phyloP scores from a whole-genome alignment of 2,888 invertebrate genomes.

The Teleiodes luculella region DNA sequence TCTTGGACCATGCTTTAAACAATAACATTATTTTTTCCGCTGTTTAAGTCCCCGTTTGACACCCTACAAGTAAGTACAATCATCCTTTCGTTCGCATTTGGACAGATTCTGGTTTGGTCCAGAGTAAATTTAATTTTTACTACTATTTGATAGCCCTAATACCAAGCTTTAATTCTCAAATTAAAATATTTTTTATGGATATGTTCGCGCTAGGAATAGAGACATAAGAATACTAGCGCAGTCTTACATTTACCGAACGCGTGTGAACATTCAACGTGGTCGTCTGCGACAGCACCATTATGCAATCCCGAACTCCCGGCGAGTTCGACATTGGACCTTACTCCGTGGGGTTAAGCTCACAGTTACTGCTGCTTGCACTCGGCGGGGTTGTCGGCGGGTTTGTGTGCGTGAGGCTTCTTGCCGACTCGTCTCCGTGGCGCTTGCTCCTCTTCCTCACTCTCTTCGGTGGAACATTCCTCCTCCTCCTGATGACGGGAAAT shows the following conservation, averaged over 20 bases:
- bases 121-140: no score
- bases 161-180: no score
- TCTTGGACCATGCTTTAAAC: no score
- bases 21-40: no score
- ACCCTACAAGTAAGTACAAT: no score
- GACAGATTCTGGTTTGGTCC: no score
- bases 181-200: no score
- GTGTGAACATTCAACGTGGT: not conserved
- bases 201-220: not conserved
- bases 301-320: not conserved
- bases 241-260: not conserved
- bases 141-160: no score
- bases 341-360: slow-evolving; percentile 5
- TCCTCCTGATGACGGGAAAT: no score
- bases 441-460: slow-evolving; percentile 78
- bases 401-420: slow-evolving; percentile 50
- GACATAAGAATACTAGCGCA: not conserved
- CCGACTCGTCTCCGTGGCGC: slow-evolving; percentile 56
- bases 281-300: not conserved
- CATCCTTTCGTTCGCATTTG: no score
- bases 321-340: no score
- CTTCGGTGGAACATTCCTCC: slow-evolving; percentile 78
- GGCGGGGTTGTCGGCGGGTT: slow-evolving; percentile 64
- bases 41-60: no score
- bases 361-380: slow-evolving; percentile 88